Base-by-base conservation (phyloP, 2,888 invertebrate species). In the Nymphalis polychloros region DNA sequence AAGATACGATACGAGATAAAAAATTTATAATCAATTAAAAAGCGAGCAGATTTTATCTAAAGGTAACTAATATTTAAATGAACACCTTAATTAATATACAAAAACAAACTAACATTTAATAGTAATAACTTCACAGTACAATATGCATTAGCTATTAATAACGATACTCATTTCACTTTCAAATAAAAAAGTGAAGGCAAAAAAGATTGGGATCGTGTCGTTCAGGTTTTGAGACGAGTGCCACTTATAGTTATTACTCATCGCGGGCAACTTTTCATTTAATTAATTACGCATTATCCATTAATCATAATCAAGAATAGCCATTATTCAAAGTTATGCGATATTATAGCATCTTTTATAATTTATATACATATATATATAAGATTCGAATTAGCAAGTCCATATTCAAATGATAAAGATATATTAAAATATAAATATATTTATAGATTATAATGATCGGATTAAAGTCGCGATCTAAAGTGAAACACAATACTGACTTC, bases 141-240 rank as follows among this genome's bases (percentile, higher is more conserved):
- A 23, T 13, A 16, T 52, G 19, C 16, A 16, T 13, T 23, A 20
- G 16, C 13, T 16, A 27, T 27, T 23, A 52, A 10, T 10, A 52
- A 52, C 52, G 23, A 27, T 20, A 23, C 20, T 27, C 63, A 71
- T 72, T 76, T 77, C 75, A 72, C 72, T 76, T 73, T 75, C 75
- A 73, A 75, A 72, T 67, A 69, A 63, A 72, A 74, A 72, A 74
- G 75, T 74, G 73, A 73, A 67, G 64, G 63, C 41, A 70, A 63
- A 67, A 70, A 69, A 53, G 74, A 73, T 72, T 67, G 69, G 57
- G 75, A 69, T 59, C 70, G 59, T 67, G 70, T 72, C 73, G 73
- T 67, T 70, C 70, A 66, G 62, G 70, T 64, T 63, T 64, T 59
- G 61, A 60, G 47, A 50, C 23, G 59, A 62, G 61, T 48, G 48